These are phyloP conservation scores for Ostrea denselamellosa DNA, from an alignment of 1,140 invertebrate genomes.

Conservation along the genomic window DNA sequence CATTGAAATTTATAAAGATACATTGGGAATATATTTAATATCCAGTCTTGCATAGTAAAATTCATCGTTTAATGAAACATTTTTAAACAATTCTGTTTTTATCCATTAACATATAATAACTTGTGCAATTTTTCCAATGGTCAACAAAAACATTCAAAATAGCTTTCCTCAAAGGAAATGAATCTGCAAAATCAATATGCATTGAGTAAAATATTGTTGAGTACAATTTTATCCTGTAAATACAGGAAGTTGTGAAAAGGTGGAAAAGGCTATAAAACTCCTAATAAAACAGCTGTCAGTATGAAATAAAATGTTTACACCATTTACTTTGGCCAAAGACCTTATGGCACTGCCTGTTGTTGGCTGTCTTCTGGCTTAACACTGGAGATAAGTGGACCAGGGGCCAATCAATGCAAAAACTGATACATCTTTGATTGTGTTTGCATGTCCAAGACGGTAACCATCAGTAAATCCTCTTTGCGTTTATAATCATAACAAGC, in stretches of 20 bases:
- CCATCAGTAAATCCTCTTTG: neutral
- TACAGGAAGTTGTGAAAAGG: neutral
- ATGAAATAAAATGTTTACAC: neutral
- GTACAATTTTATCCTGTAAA: neutral
- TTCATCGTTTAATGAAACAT: no score
- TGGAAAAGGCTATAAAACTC: neutral
- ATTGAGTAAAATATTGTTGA: neutral
- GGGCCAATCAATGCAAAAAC: neutral
- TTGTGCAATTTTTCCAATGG: no score
- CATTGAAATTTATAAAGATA: no score
- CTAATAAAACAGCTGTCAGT: constrained; percentile 1
- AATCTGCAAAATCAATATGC: constrained; percentile 9
- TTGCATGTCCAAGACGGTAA: neutral
- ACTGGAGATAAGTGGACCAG: neutral
- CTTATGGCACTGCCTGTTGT: neutral
- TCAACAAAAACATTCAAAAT: no score
- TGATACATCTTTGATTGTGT: neutral
- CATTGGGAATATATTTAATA: no score
- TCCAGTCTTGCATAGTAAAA: no score
- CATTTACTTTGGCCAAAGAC: neutral
- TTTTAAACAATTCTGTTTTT: no score
- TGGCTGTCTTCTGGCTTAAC: neutral
- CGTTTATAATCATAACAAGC: neutral
- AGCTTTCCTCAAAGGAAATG: neutral
- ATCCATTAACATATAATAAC: no score